Evolutionary conservation across 2,113 vertebrate species (phyloP), one percentile per base, ranked within the genome.

Genomic region (Thamnophis sirtalis): DNA sequence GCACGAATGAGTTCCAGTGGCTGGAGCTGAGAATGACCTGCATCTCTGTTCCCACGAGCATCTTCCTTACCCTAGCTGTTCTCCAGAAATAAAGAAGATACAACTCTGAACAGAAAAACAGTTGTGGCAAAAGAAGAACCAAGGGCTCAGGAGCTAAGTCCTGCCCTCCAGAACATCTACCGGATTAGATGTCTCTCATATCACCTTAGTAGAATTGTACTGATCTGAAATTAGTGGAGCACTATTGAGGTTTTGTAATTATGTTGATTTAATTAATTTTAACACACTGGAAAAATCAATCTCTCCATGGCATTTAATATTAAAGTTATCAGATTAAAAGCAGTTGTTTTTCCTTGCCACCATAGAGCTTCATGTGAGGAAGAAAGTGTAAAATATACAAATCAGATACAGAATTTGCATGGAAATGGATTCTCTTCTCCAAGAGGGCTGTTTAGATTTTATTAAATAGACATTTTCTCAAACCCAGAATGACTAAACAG

Each of bases 1-100:
- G 95, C 96, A 95, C 93, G 48, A 95, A 56, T 0, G 0, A 88
- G 73, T 28, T 93, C 48, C 89, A 0, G 92, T 95, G 93, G 94
- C 96, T 6, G 94, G 9, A 33, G 95, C 94, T 97, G 96, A 96
- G 96, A 96, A 96, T 96, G 96, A 96, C 96, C 96, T 96, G 92
- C 89, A 95, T 93, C 95, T 49, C 38, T 3, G 94, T 96, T 97
- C 96, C 96, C 96, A 97, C 94, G 95, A 95, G 96, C 96, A 95
- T 95, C 96, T 96, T 95, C 96, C 96, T 95, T 95, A 95, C 94
- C 96, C 95, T 92, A 91, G 93, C 85, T 68, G 84, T 87, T 90
- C 58, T 90, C 58, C 28, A 90, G 50, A 80, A 90, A 87, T 91
- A 91, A 94, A 95, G 60, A 43, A 86, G 84, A 10, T 11, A 0